Percentiles rank a stretch among this genome's conserved stretches.
phyloP scores from a whole-genome alignment of 2,797 vertebrate genomes.

The Halcyon badia region DNA sequence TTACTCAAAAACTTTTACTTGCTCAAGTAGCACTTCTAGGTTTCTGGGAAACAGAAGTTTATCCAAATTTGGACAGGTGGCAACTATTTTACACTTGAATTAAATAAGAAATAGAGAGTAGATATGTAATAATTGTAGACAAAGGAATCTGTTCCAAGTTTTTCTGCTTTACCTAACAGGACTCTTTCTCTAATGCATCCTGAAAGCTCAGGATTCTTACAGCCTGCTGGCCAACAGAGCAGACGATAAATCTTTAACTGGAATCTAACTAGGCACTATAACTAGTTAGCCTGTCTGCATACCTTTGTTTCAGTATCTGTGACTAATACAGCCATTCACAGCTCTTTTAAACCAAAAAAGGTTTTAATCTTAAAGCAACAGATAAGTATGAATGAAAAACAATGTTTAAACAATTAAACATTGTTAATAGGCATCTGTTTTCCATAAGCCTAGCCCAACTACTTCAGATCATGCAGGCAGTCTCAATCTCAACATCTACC shows the following conservation, averaged over 20 bases:
- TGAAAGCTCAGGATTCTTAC: not conserved
- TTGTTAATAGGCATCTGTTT: not conserved
- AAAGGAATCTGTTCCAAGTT: not conserved
- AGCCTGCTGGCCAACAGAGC: not conserved
- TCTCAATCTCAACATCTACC: not conserved
- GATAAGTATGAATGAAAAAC: not conserved
- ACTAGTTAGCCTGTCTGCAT: not conserved
- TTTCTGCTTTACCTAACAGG: not conserved
- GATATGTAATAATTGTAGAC: not conserved
- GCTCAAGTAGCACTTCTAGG: not conserved
- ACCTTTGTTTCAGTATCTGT: not conserved
- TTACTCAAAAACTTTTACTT: not conserved
- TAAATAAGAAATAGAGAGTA: not conserved
- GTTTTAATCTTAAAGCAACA: not conserved
- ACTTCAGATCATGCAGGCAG: not conserved
- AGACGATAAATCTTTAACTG: not conserved
- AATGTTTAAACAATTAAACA: not conserved
- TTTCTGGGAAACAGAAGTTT: not conserved
- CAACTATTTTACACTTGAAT: not conserved
- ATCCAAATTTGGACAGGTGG: not conserved
- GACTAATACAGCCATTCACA: not conserved
- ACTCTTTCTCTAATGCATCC: not conserved
- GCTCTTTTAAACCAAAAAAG: not conserved
- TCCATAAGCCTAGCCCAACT: not conserved
- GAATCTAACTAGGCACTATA: rapidly evolving